These are phyloP conservation scores for Turritopsis dohrnii DNA, from an alignment of 30 jellyfish, hydroid and myxozoan species.

Conservation along the genomic window DNA sequence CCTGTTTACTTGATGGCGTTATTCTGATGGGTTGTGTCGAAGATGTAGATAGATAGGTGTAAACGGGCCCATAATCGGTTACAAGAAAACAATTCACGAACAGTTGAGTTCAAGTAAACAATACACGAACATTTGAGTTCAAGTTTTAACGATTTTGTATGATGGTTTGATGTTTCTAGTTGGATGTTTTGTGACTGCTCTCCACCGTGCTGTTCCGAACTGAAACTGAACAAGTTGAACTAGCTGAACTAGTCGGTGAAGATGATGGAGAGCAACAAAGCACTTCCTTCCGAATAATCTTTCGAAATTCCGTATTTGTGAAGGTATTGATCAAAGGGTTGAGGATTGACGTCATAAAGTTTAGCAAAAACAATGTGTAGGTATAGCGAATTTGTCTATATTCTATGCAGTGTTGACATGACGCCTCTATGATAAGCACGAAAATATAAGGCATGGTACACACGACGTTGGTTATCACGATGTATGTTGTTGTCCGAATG, in stretches of 20 bases:
- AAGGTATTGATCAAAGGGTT: slow-evolving; percentile 55
- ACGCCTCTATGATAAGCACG: slow-evolving; percentile 39
- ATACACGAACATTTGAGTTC: no score
- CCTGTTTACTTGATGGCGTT: no score
- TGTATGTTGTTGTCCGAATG: slow-evolving; percentile 32
- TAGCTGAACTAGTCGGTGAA: no score
- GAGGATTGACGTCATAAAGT: slow-evolving; percentile 40
- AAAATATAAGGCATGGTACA: slow-evolving; percentile 54
- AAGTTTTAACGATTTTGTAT: not conserved
- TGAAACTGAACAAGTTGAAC: not conserved
- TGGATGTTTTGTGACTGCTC: not conserved
- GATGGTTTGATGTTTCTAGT: not conserved
- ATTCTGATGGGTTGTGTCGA: no score
- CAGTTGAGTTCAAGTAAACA: not conserved
- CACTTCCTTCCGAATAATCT: slow-evolving; percentile 20
- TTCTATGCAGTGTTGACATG: slow-evolving; percentile 31
- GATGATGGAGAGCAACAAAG: not conserved
- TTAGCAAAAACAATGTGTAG: slow-evolving; percentile 52
- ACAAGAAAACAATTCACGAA: not conserved
- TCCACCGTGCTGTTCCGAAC: not conserved
- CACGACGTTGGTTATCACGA: slow-evolving; percentile 43
- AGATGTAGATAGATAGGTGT: no score
- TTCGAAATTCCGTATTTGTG: slow-evolving; percentile 39
- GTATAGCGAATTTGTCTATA: slow-evolving; percentile 36
- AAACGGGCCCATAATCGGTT: not conserved